Evolutionary conservation across 2,888 invertebrate genomes (phyloP).

Genomic region (Deilephila elpenor): DNA sequence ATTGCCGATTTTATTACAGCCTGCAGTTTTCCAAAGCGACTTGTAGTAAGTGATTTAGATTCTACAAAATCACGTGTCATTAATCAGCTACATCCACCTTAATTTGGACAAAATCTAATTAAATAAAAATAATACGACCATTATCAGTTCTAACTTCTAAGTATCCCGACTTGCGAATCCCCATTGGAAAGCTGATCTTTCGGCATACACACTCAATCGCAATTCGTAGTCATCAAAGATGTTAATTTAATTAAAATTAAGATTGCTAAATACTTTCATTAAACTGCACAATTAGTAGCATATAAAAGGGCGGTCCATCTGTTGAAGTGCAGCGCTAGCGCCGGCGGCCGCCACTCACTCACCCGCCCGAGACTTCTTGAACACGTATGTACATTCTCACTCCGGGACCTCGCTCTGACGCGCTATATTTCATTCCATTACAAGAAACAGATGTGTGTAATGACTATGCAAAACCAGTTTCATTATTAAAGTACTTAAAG

Average conservation of each 20-base stretch:
- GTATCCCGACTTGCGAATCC: too few species aligned
- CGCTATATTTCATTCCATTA: conserved; percentile 42
- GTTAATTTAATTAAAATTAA: not conserved
- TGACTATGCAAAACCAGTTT: conserved; percentile 57
- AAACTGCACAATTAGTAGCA: not conserved
- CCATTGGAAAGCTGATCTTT: not conserved
- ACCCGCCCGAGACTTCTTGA: not conserved
- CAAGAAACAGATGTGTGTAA: conserved; percentile 36
- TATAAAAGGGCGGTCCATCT: conserved; percentile 7
- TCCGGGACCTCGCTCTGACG: conserved; percentile 17
- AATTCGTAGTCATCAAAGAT: not conserved
- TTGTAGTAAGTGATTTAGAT: too few species aligned
- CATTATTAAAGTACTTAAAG: conserved; percentile 59
- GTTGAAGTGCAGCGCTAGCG: not conserved
- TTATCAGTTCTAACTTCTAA: too few species aligned
- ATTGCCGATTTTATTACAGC: too few species aligned
- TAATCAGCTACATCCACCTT: too few species aligned
- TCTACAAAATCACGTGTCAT: too few species aligned
- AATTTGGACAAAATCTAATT: too few species aligned
- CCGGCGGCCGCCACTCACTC: conserved; percentile 9
- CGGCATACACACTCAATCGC: not conserved
- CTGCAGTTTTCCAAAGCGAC: too few species aligned
- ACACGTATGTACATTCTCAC: not conserved
- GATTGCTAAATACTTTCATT: not conserved
- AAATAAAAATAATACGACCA: too few species aligned